Evolutionary conservation across 1,140 invertebrate species (phyloP).

Genomic region (Drosophila ficusphila): DNA sequence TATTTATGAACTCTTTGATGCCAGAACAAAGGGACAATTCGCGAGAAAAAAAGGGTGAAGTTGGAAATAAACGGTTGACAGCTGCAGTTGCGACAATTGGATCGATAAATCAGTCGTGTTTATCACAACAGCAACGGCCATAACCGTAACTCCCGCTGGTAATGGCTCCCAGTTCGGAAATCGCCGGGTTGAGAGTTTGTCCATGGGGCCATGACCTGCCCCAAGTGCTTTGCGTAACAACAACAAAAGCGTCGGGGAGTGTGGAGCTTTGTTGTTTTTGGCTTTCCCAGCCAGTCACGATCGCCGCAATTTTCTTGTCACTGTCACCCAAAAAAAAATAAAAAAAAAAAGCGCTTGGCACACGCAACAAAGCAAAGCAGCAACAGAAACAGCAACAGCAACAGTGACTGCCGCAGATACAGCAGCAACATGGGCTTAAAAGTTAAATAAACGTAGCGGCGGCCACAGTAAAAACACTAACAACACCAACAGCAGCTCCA

Average conservation of each 20-base stretch:
- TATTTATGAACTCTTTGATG: not conserved
- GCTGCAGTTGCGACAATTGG: slow-evolving; percentile 8
- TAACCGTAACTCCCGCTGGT: slow-evolving; percentile 2
- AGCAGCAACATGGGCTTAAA: slow-evolving; percentile 40
- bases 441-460: slow-evolving; percentile 59
- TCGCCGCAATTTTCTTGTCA: slow-evolving; percentile 76
- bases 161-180: slow-evolving; percentile 5
- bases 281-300: slow-evolving; percentile 79
- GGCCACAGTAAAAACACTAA: slow-evolving; percentile 19
- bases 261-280: slow-evolving; percentile 48
- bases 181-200: not conserved
- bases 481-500: slow-evolving; percentile 27
- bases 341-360: slow-evolving; percentile 23
- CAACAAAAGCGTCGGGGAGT: slow-evolving; percentile 10
- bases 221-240: slow-evolving; percentile 71
- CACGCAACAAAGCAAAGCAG: slow-evolving; percentile 58
- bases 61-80: not conserved
- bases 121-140: slow-evolving; percentile 8
- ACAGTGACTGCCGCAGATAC: slow-evolving; percentile 20
- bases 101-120: slow-evolving; percentile 35
- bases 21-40: not conserved
- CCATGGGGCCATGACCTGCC: slow-evolving; percentile 56
- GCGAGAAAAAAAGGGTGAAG: not conserved
- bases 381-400: slow-evolving; percentile 18
- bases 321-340: slow-evolving; percentile 55